Base-by-base conservation (phyloP, 2,797 vertebrate species). In the Muraenolepis orangiensis region DNA sequence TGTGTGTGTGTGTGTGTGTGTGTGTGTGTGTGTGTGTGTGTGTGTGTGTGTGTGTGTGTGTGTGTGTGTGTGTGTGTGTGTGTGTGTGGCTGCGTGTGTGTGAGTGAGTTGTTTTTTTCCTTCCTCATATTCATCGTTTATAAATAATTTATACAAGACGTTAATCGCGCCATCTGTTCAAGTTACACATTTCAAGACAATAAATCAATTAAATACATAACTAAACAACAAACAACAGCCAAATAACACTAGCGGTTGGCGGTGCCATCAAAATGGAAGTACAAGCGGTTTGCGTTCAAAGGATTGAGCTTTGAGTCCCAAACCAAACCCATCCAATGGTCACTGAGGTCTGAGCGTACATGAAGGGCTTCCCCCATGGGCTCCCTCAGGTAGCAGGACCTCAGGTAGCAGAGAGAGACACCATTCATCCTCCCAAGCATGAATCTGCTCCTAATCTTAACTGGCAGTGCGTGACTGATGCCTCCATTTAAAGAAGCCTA, bases 391-490 rank as follows among this genome's bases (percentile, higher is more conserved):
- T 70, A 80, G 74, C 76, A 72, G 70, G n/a, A n/a, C 74, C 20
- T 31, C 36, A 31, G 72, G 78, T 70, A 80, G 74, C 76, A 72
- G 70, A 36, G 8, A 6, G 31, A 78, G 73, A 83, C 74, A 71
- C 30, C 75, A 71, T 75, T 64, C 71, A n/a, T n/a, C 76, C 69
- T 76, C 79, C 69, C 0, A 74, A 72, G 46, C 61, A 72, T 70
- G 76, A 74, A 29, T 67, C 66, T 73, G 38, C 16, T 64, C 23
- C 34, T 81, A 71, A 77, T 85, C 78, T 80, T 77, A n/a, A 6
- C 23, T 4, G 66, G 75, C 79, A 79, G 72, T 72, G 78, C 66
- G 66, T 74, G 86, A 88, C 78, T n/a, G n/a, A 89, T 87, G 79
- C 72, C 66, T 13, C 6, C 66, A 85, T 87, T 74, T 77, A 88